Conservation (phyloP, 2,888 invertebrate species). For the Drosophila nigricruria region DNA sequence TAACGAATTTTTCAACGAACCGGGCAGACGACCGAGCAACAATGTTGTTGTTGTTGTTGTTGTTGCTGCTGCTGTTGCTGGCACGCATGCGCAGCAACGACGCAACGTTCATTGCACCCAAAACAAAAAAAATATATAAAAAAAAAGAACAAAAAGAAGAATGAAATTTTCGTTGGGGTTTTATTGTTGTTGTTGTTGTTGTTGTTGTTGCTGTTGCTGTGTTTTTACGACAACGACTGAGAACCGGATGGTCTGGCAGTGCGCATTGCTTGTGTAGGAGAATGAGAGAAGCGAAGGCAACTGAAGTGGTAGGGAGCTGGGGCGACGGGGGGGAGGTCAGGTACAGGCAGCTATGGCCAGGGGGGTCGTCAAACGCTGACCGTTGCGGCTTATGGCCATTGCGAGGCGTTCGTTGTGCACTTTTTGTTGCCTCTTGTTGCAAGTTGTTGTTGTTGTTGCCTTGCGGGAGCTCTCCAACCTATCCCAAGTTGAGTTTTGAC, state of each 20-base stretch:
- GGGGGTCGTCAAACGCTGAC: conserved; percentile 66
- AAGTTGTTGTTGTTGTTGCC: conserved; percentile 51
- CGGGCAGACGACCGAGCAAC: conserved; percentile 38
- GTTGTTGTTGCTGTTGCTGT: conserved; percentile 4
- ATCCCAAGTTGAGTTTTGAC: conserved; percentile 84
- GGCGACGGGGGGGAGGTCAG: conserved; percentile 1
- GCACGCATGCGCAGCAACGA: conserved; percentile 78
- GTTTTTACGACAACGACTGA: conserved; percentile 57
- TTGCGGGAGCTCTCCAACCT: conserved; percentile 82
- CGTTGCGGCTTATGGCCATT: conserved; percentile 68
- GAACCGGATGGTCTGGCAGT: conserved; percentile 73
- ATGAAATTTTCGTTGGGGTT: conserved; percentile 73
- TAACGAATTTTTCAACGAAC: conserved; percentile 71
- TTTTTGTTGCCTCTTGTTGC: conserved; percentile 33
- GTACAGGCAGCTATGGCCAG: conserved; percentile 27
- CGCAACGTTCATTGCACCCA: conserved; percentile 80
- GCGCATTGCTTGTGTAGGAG: conserved; percentile 22
- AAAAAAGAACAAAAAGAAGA: conserved; percentile 67
- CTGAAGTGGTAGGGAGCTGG: neutral
- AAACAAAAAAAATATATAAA: conserved; percentile 50
- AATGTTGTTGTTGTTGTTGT: conserved; percentile 27
- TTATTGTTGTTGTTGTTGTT: conserved; percentile 37
- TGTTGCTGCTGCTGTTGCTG: conserved; percentile 37
- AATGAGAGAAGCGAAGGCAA: neutral
- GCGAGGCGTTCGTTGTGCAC: conserved; percentile 64